phyloP scores from a whole-genome alignment of 2,888 invertebrate species.

The Entomobrya proxima region DNA sequence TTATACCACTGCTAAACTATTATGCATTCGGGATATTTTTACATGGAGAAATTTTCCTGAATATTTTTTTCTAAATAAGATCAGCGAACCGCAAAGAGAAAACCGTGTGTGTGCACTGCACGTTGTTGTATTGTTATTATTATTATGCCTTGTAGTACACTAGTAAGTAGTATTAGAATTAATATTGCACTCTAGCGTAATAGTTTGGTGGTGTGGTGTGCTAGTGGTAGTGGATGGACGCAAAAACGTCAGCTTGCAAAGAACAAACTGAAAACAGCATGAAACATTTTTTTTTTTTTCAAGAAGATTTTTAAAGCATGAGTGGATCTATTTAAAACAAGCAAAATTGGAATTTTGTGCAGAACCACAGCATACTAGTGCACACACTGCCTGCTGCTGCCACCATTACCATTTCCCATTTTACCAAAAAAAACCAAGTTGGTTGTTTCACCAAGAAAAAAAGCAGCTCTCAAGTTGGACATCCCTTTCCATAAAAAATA shows the following conservation, averaged over 20 bases:
- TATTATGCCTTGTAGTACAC: background rate
- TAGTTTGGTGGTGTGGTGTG: too few relatives aligned
- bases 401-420: background rate
- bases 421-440: too few relatives aligned
- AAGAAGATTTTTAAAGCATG: slow-evolving; percentile 61
- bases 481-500: too few relatives aligned
- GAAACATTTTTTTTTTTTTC: slow-evolving; percentile 51
- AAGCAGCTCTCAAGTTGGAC: too few relatives aligned
- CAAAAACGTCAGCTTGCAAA: slow-evolving; percentile 50
- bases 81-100: slow-evolving; percentile 49
- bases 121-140: background rate
- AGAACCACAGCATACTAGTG: too few relatives aligned
- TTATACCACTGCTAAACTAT: too few relatives aligned
- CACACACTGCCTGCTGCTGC: background rate
- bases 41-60: slow-evolving; percentile 20
- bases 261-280: slow-evolving; percentile 52
- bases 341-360: slow-evolving; percentile 45
- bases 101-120: slow-evolving; percentile 28
- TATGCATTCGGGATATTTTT: too few relatives aligned
- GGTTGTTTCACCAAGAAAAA: too few relatives aligned
- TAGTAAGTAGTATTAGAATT: background rate
- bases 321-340: slow-evolving; percentile 64
- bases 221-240: slow-evolving; percentile 28
- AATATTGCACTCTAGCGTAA: too few relatives aligned
- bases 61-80: slow-evolving; percentile 42